phyloP scores from a whole-genome alignment of 1,140 invertebrate species.

The Formica selysi region DNA sequence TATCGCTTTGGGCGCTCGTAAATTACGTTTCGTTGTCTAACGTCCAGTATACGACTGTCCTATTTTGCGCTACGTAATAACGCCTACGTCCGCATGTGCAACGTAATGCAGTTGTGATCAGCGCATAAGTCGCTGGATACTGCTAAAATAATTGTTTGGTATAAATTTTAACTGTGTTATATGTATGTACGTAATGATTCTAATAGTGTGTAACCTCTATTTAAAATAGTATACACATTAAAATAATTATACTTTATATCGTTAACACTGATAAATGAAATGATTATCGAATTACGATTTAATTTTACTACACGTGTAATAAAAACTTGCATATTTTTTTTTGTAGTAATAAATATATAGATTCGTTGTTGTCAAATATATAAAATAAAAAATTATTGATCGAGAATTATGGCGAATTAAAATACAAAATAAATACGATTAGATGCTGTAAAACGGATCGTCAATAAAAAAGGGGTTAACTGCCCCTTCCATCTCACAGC shows the following conservation, averaged over 20 bases:
- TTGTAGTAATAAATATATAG: neutral
- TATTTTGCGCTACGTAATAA: slow-evolving; percentile 5
- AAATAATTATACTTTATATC: slow-evolving; percentile 38
- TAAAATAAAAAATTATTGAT: neutral
- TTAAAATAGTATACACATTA: neutral
- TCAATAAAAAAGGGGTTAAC: slow-evolving; percentile 3
- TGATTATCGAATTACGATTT: neutral
- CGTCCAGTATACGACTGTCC: slow-evolving; percentile 8
- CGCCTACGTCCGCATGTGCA: slow-evolving; percentile 56
- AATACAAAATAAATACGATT: slow-evolving; percentile 8
- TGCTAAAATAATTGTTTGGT: slow-evolving; percentile 21
- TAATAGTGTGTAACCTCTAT: neutral
- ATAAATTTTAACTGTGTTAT: slow-evolving; percentile 17
- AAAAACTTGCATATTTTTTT: neutral
- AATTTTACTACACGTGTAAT: neutral
- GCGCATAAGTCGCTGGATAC: slow-evolving; percentile 11
- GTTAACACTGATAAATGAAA: neutral
- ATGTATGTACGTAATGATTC: neutral
- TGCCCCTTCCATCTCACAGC: slow-evolving; percentile 1
- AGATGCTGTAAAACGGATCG: neutral
- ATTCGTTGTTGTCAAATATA: neutral
- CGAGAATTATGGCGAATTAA: neutral
- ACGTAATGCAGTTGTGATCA: slow-evolving; percentile 41
- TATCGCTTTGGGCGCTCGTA: slow-evolving; percentile 59
- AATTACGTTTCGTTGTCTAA: slow-evolving; percentile 66